phyloP scores from a whole-genome alignment of 2,113 vertebrate species.

The Microcebus murinus region DNA sequence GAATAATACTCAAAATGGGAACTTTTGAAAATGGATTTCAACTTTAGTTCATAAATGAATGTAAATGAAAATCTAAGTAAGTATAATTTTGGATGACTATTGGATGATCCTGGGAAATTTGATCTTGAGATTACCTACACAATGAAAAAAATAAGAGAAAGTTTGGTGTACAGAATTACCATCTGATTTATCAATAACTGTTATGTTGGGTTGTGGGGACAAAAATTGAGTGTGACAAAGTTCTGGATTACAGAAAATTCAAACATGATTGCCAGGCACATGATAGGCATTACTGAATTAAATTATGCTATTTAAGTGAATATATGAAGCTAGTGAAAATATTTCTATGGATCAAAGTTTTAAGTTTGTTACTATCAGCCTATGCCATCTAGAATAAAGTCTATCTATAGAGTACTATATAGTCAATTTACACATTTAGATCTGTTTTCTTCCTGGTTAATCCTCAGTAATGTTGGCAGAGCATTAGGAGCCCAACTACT shows the following conservation, averaged over 20 bases:
- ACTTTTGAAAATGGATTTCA: not conserved
- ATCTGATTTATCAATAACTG: not conserved
- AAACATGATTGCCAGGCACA: not conserved
- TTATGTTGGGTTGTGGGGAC: not conserved
- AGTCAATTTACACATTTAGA: not conserved
- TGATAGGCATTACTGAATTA: not conserved
- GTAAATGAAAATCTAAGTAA: not conserved
- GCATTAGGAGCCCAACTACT: not conserved
- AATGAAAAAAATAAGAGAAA: not conserved
- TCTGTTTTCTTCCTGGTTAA: not conserved
- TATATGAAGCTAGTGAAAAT: not conserved
- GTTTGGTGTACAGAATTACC: not conserved
- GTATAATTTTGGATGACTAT: not conserved
- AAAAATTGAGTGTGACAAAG: not conserved
- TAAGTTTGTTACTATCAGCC: not conserved
- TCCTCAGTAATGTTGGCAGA: not conserved
- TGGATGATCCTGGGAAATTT: not conserved
- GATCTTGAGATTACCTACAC: not conserved
- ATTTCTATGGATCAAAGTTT: not conserved
- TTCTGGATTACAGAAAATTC: not conserved
- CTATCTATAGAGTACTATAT: not conserved
- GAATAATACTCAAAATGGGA: not conserved
- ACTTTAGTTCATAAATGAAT: not conserved
- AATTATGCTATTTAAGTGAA: not conserved
- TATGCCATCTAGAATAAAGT: not conserved